phyloP scores from a whole-genome alignment of 2,888 invertebrate species.

The Eristalis pertinax region DNA sequence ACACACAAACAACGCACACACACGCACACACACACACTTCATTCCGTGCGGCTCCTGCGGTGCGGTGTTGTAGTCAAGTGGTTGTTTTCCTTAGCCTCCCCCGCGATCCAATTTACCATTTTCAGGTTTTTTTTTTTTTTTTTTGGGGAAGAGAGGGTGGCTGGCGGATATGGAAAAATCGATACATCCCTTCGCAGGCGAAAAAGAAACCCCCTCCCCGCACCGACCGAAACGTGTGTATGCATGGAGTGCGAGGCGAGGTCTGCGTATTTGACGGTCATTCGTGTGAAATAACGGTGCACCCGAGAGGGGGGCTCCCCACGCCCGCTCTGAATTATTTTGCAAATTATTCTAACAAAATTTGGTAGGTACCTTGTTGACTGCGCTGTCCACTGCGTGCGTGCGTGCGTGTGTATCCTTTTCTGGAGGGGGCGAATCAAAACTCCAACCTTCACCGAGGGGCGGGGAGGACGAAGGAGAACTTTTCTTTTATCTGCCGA shows the following conservation, averaged over 20 bases:
- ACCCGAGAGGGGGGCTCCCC: neutral
- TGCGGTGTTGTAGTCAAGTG: neutral
- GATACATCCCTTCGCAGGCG: conserved; percentile 43
- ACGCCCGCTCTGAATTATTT: neutral
- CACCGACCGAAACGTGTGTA: neutral
- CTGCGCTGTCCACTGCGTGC: neutral
- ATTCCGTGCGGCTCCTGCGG: neutral
- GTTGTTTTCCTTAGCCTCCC: neutral
- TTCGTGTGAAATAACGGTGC: conserved; percentile 28
- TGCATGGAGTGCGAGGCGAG: neutral
- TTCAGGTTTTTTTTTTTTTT: neutral
- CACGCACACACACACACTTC: neutral
- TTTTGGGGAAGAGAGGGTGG: neutral
- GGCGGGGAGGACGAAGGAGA: neutral
- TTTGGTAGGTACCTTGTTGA: neutral
- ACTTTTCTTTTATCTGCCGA: conserved; percentile 1
- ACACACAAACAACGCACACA: neutral
- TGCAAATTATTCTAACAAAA: neutral
- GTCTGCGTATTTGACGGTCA: neutral
- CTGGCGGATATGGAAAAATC: conserved; percentile 56
- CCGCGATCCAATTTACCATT: neutral
- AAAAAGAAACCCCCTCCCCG: conserved; percentile 22
- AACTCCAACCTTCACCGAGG: neutral
- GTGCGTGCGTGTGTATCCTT: neutral
- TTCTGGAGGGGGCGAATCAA: neutral